These are phyloP conservation scores for Megaleporinus macrocephalus DNA, from an alignment of 2,113 vertebrate genomes.

Conservation along the genomic window DNA sequence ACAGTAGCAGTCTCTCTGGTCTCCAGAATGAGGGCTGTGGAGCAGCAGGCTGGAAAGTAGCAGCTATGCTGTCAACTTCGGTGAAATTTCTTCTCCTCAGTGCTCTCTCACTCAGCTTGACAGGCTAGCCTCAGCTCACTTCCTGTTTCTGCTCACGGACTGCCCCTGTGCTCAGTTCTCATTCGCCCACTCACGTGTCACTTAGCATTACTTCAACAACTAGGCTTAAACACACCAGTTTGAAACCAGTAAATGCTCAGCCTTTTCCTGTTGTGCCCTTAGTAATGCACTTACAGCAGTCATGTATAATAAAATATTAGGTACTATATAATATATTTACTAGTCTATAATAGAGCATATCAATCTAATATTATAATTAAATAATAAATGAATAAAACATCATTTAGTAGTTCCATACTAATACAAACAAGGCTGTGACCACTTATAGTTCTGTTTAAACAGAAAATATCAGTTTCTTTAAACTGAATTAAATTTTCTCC, in stretches of 20 bases:
- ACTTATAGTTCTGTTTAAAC: too few species aligned
- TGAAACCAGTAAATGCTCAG: not conserved
- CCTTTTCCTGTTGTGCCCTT: too few species aligned
- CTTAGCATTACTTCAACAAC: constrained; percentile 15
- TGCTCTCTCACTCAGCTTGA: constrained; percentile 14
- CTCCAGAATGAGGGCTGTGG: not conserved
- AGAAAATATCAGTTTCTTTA: too few species aligned
- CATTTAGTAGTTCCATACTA: too few species aligned
- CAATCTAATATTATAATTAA: too few species aligned
- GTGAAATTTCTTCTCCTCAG: constrained; percentile 12
- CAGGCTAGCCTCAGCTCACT: constrained; percentile 1
- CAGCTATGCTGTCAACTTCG: constrained; percentile 38
- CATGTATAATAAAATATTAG: too few species aligned
- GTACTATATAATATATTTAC: too few species aligned
- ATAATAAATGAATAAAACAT: too few species aligned
- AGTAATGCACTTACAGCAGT: too few species aligned
- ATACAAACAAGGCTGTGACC: too few species aligned
- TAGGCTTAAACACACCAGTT: not conserved
- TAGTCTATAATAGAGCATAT: too few species aligned
- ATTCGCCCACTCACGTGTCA: constrained; percentile 18
- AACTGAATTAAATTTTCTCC: too few species aligned
- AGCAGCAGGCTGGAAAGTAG: constrained; percentile 40
- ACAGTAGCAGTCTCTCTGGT: constrained; percentile 21
- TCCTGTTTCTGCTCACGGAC: not conserved
- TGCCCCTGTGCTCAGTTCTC: not conserved